Evolutionary conservation across 2,888 invertebrate species (phyloP).

Genomic region (Tenthredo notha): DNA sequence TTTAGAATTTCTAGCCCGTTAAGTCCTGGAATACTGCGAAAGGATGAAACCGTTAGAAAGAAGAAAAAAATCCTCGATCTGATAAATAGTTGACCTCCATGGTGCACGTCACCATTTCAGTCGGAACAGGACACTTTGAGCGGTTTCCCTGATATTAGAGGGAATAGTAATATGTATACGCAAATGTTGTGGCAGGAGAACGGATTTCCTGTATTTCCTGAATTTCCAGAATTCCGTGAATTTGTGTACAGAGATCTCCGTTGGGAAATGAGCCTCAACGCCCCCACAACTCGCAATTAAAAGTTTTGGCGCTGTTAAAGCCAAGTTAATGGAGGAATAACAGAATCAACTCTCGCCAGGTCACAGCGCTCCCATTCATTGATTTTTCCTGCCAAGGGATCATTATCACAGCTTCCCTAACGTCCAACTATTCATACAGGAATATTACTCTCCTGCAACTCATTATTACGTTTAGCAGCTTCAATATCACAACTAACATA

Average conservation of each 20-base stretch:
- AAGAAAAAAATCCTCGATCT: not conserved
- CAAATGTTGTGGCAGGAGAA: slow-evolving; percentile 11
- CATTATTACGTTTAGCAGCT: slow-evolving; percentile 59
- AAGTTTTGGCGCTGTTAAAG: slow-evolving; percentile 75
- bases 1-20: not conserved
- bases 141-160: not conserved
- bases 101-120: not conserved
- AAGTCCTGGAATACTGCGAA: not conserved
- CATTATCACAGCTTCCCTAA: slow-evolving; percentile 25
- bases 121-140: not conserved
- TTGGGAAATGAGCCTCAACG: slow-evolving; percentile 70
- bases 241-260: slow-evolving; percentile 48
- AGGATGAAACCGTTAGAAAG: not conserved
- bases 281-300: slow-evolving; percentile 77
- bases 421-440: slow-evolving; percentile 54
- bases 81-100: not conserved
- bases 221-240: slow-evolving; percentile 47
- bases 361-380: slow-evolving; percentile 49
- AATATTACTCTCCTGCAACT: slow-evolving; percentile 59
- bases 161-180: not conserved
- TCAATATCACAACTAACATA: slow-evolving; percentile 31
- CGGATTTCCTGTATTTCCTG: slow-evolving; percentile 50
- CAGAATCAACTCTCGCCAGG: slow-evolving; percentile 69
- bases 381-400: slow-evolving; percentile 37
- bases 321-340: slow-evolving; percentile 77